These are phyloP conservation scores for Diarsia brunnea DNA, from an alignment of 2,888 invertebrate genomes.

Conservation along the genomic window DNA sequence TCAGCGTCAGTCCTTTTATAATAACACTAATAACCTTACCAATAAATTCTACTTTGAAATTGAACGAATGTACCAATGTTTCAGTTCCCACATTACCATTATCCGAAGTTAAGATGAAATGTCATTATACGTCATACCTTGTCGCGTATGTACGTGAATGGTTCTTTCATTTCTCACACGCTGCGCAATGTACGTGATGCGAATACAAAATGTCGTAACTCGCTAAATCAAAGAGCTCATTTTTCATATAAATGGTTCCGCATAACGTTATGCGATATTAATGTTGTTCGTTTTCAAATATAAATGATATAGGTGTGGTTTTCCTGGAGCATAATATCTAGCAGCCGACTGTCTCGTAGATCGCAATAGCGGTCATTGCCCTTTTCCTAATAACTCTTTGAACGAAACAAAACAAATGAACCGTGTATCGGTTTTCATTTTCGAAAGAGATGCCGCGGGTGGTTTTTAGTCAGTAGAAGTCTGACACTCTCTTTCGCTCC, in stretches of 20 bases:
- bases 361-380: too few species aligned
- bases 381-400: too few species aligned
- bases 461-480: too few species aligned
- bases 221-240: constrained; percentile 68
- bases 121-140: constrained; percentile 53
- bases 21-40: too few species aligned
- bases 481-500: too few species aligned
- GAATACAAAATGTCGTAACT: constrained; percentile 63
- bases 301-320: background rate
- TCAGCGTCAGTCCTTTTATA: too few species aligned
- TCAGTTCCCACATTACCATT: constrained; percentile 10
- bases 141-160: constrained; percentile 66
- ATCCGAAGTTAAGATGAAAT: constrained; percentile 45
- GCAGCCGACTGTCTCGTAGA: background rate
- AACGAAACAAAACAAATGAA: too few species aligned
- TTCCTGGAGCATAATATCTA: background rate
- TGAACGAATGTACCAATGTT: background rate
- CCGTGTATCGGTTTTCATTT: too few species aligned
- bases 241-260: constrained; percentile 68
- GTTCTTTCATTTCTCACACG: constrained; percentile 68
- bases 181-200: constrained; percentile 71
- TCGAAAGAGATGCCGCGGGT: too few species aligned
- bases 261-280: constrained; percentile 55
- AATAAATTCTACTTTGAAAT: background rate
- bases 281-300: constrained; percentile 51